These are phyloP conservation scores for Thaumatotibia leucotreta DNA, from an alignment of 1,140 invertebrate genomes.

Conservation along the genomic window DNA sequence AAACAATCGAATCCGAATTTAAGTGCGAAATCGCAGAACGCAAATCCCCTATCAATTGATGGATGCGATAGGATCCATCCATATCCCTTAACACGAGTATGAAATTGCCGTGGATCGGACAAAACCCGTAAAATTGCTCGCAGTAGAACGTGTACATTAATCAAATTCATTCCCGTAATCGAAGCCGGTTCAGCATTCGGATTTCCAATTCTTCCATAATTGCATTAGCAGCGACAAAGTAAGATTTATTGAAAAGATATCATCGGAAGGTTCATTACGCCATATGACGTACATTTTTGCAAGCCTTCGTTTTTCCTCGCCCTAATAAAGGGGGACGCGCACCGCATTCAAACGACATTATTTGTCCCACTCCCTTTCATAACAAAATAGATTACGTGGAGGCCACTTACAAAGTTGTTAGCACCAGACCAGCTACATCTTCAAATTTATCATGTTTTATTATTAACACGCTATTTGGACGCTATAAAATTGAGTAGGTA, in stretches of 20 bases:
- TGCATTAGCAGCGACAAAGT: not conserved
- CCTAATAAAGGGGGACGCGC: slow-evolving; percentile 1
- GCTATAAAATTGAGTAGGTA: not conserved
- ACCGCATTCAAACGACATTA: slow-evolving; percentile 15
- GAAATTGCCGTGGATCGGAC: not conserved
- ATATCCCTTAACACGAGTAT: not conserved
- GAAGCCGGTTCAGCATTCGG: not conserved
- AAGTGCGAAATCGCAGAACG: not conserved
- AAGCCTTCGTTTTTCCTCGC: not conserved
- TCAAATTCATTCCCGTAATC: slow-evolving; percentile 1
- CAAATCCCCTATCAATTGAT: not conserved
- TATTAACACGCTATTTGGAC: not conserved
- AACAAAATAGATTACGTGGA: slow-evolving; percentile 17
- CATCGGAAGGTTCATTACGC: not conserved
- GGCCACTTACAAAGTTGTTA: slow-evolving; percentile 5
- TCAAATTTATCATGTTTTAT: slow-evolving; percentile 4
- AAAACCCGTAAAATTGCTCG: not conserved
- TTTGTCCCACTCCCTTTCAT: slow-evolving; percentile 12
- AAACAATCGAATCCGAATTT: not conserved
- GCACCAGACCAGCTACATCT: not conserved
- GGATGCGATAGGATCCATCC: not conserved
- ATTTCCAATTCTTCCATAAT: not conserved
- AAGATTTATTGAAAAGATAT: slow-evolving; percentile 9
- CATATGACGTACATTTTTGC: slow-evolving; percentile 3
- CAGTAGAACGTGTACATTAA: not conserved